Percentiles rank a stretch among this genome's conserved stretches.
Evolutionary conservation across 2,888 invertebrate genomes (phyloP).

Genomic region (Willowsia nigromaculata): DNA sequence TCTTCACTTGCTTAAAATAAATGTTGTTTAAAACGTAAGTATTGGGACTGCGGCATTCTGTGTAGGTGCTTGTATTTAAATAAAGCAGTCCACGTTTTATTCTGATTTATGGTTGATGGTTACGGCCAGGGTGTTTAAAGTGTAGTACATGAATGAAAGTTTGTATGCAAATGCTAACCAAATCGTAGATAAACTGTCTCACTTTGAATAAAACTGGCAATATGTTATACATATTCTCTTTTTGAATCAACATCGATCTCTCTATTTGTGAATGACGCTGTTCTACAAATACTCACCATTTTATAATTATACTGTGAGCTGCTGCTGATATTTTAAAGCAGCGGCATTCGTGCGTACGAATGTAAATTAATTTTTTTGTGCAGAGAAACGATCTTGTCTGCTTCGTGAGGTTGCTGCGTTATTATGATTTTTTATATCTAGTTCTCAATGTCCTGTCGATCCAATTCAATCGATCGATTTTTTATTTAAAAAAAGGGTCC

Average conservation of each 20-base stretch:
- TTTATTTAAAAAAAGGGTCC: constrained; percentile 28
- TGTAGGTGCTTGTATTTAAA: background rate
- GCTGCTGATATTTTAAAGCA: background rate
- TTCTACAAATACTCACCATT: background rate
- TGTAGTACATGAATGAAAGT: background rate
- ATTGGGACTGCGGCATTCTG: background rate
- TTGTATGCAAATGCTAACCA: constrained; percentile 42
- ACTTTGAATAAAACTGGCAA: background rate
- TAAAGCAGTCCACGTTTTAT: background rate
- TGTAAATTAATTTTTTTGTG: constrained; percentile 50
- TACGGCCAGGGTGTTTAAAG: background rate
- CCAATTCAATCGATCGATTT: constrained; percentile 42
- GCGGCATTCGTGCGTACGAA: constrained; percentile 4
- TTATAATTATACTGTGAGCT: background rate
- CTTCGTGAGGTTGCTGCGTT: background rate
- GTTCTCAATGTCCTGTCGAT: constrained; percentile 39
- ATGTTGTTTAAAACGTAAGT: background rate
- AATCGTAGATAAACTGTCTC: constrained; percentile 47
- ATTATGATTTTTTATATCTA: constrained; percentile 3
- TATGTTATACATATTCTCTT: background rate
- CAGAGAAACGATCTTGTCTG: background rate
- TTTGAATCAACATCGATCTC: constrained; percentile 18
- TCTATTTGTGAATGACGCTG: constrained; percentile 29
- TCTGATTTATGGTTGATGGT: background rate
- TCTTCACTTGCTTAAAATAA: constrained; percentile 5